phyloP scores from a whole-genome alignment of 2,113 vertebrate species.

The Chlamydotis undulata region DNA sequence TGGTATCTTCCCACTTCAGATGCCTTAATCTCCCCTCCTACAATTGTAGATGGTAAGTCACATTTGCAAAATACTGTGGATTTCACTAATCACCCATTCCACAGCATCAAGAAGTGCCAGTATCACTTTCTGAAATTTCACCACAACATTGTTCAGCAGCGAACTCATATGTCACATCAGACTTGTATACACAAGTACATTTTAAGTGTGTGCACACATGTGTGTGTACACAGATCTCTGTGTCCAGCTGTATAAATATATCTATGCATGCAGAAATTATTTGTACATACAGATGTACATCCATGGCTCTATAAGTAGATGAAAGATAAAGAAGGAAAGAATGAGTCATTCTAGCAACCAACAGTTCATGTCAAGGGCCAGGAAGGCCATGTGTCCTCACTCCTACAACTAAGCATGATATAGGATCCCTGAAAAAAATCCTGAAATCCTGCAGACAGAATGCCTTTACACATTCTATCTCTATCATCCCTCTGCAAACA shows the following conservation, averaged over 20 bases:
- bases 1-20: not conserved
- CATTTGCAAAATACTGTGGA: not conserved
- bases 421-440: not conserved
- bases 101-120: not conserved
- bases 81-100: not conserved
- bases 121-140: not conserved
- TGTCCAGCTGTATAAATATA: not conserved
- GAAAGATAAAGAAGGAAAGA: not conserved
- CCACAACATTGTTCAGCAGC: not conserved
- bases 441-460: not conserved
- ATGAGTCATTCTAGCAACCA: not conserved
- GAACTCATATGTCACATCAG: not conserved
- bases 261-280: not conserved
- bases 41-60: not conserved
- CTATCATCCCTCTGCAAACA: not conserved
- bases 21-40: not conserved
- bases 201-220: not conserved
- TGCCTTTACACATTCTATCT: rapidly evolving
- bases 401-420: not conserved
- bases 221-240: not conserved
- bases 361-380: not conserved
- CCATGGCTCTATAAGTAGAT: not conserved
- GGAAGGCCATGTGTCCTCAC: not conserved
- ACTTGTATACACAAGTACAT: not conserved
- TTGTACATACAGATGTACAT: not conserved